These are phyloP conservation scores for Megaceryle torquata DNA, from an alignment of 2,113 vertebrate species.

Conservation along the genomic window DNA sequence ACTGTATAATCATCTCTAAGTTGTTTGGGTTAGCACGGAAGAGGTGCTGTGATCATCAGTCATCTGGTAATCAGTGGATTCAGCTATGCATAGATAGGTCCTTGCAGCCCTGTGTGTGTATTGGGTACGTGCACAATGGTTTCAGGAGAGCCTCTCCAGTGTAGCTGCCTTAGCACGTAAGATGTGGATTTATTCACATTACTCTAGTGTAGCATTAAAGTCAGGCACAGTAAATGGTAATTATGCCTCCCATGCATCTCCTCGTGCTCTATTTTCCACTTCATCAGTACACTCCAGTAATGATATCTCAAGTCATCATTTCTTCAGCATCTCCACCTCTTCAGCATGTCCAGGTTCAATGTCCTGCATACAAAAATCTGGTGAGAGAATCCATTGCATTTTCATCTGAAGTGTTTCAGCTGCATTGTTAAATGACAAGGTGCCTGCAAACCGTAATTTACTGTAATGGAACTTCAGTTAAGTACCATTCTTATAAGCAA, in stretches of 20 bases:
- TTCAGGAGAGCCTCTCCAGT: not conserved
- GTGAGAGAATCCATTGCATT: not conserved
- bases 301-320: not conserved
- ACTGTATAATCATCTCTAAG: not conserved
- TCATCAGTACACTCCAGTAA: not conserved
- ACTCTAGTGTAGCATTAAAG: not conserved
- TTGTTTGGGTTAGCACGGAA: not conserved
- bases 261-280: not conserved
- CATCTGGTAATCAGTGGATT: not conserved
- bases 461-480: not conserved
- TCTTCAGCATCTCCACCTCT: not conserved
- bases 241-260: not conserved
- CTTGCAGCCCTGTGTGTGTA: not conserved
- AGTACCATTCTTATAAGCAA: not conserved
- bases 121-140: not conserved
- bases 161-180: not conserved
- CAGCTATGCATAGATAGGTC: accelerated
- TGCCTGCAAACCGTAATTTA: not conserved
- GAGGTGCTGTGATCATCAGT: not conserved
- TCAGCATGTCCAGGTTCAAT: not conserved
- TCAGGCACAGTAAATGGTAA: not conserved
- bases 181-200: not conserved
- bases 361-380: not conserved
- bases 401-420: not conserved
- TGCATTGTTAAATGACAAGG: not conserved